These are phyloP conservation scores for Xylocampa areola DNA, from an alignment of 2,888 invertebrate species.

Conservation along the genomic window DNA sequence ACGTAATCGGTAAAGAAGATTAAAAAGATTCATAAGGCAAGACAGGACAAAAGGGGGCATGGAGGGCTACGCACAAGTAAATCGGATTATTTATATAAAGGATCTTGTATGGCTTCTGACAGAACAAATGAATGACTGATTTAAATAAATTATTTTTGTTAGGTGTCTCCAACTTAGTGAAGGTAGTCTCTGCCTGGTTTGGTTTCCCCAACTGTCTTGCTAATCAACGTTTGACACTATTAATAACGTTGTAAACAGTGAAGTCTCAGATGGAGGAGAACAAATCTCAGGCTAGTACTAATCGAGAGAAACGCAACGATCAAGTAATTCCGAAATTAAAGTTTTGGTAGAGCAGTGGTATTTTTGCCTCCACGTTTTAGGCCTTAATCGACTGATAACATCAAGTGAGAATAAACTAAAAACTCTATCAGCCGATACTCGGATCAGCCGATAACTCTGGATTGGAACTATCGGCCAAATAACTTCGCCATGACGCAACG, in stretches of 20 bases:
- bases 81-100: conserved; percentile 32
- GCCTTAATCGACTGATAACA: no score
- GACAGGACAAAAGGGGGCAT: conserved; percentile 10
- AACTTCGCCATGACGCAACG: conserved; percentile 47
- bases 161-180: not conserved
- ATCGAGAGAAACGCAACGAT: no score
- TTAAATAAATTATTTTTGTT: not conserved
- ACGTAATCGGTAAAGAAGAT: conserved; percentile 16
- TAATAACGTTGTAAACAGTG: no score
- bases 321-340: no score
- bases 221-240: no score
- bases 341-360: no score
- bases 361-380: no score
- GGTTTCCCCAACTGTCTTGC: not conserved
- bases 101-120: conserved; percentile 9
- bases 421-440: no score
- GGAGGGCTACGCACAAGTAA: conserved; percentile 14
- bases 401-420: no score
- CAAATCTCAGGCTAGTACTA: no score
- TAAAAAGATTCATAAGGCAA: conserved; percentile 34
- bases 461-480: conserved; percentile 58
- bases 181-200: not conserved
- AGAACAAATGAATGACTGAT: conserved; percentile 7
- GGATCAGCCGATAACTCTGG: conserved; percentile 54
- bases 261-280: no score